Evolutionary conservation across 2,797 vertebrate genomes (phyloP), one percentile per base, ranked within the genome.

Genomic region (Clarias platycephalus): DNA sequence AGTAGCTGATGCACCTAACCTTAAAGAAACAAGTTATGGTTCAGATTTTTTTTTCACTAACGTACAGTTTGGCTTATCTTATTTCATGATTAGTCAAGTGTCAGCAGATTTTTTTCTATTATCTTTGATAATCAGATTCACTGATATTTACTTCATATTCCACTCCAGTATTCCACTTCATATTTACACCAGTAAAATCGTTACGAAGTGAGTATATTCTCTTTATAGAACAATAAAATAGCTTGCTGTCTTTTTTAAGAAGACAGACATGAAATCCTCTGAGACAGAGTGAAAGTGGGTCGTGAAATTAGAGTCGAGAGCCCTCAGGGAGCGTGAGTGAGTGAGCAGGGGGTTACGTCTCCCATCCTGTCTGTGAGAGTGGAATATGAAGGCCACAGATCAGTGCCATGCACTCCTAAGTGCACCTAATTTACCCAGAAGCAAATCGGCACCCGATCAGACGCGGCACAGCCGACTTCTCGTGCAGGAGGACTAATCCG

Each of bases 271-370:
- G 49, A 74, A 86, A 75, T 86, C 86, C 88, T 3, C 20, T 16
- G 83, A 76, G 84, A 80, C 31, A 20, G 74, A 81, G 75, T 83
- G 66, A 87, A 90, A 89, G 77, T 90, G 82, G 88, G 86, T 86
- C 86, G 84, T 89, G 82, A 84, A 87, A 88, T 79, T 70, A 79
- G 83, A 90, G 40, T 26, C 60, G 40, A 74, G 71, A 53, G 67
- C 82, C 88, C 66, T 18, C 44, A 67, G 79, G 86, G 84, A 85
- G 68, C 31, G 28, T 64, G 85, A 57, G 44, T 34, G 37, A 40
- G 37, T 40, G 58, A 72, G 80, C 28, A 28, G 28, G 85, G 85
- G 70, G 78, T 85, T 87, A 87, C 87, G 86, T 84, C 81, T 79
- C 80, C 37, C 78, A 66, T 31, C 77, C 78, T 49, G 40, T 44